These are phyloP conservation scores for Hippoglossus stenolepis DNA, from an alignment of 2,113 vertebrate genomes.

Conservation along the genomic window DNA sequence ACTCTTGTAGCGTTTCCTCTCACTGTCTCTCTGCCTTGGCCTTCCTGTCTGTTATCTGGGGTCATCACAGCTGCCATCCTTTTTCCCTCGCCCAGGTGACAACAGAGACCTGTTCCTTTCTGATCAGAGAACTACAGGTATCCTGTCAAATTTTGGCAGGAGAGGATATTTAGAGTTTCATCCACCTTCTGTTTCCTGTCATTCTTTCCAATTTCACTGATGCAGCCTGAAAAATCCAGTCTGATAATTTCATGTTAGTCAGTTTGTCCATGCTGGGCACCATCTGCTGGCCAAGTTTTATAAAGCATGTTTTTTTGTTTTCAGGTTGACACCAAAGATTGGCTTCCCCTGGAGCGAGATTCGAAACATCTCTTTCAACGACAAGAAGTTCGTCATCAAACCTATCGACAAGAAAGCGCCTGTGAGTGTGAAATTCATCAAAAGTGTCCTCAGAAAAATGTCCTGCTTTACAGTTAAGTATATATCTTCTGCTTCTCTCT, in stretches of 20 bases:
- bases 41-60: conserved; percentile 22
- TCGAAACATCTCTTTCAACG: conserved; percentile 98
- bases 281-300: conserved; percentile 39
- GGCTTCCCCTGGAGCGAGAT: conserved; percentile 99
- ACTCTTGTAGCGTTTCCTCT: conserved; percentile 41
- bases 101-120: background rate
- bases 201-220: background rate
- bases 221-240: background rate
- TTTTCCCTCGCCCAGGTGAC: background rate
- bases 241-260: background rate
- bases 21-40: background rate
- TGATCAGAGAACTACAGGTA: background rate
- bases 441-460: background rate
- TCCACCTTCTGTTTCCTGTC: conserved; percentile 5
- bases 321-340: conserved; percentile 96
- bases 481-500: background rate
- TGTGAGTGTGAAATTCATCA: conserved; percentile 79
- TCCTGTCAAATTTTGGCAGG: background rate
- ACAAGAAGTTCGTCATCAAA: conserved; percentile 99
- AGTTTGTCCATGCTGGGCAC: conserved; percentile 11
- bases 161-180: background rate
- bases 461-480: background rate
- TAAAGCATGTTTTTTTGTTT: background rate
- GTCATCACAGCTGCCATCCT: conserved; percentile 23
- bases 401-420: conserved; percentile 99